phyloP scores from a whole-genome alignment of 1,140 invertebrate species.

The Drosophila elegans region DNA sequence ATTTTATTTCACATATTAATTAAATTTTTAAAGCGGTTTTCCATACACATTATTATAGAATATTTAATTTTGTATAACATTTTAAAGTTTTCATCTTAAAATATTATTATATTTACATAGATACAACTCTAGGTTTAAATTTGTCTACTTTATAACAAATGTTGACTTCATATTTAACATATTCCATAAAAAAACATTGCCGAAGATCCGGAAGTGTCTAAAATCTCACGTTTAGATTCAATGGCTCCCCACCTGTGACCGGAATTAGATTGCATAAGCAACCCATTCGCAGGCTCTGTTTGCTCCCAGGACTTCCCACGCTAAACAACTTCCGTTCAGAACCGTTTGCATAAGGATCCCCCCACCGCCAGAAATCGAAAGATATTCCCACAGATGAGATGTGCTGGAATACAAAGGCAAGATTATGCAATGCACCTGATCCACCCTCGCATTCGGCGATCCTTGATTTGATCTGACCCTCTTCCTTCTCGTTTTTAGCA shows the following conservation, averaged over 20 bases:
- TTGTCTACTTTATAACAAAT: too few relatives aligned
- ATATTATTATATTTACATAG: too few relatives aligned
- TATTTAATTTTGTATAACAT: too few relatives aligned
- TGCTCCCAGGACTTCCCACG: constrained; percentile 46
- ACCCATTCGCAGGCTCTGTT: constrained; percentile 15
- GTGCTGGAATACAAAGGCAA: constrained; percentile 30
- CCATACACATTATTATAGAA: too few relatives aligned
- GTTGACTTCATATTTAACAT: too few relatives aligned
- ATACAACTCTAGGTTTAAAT: too few relatives aligned
- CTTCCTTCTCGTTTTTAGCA: constrained; percentile 27
- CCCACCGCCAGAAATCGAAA: constrained; percentile 1
- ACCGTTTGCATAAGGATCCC: constrained; percentile 16
- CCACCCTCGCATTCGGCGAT: constrained; percentile 44
- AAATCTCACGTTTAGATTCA: neutral
- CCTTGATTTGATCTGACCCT: constrained; percentile 34
- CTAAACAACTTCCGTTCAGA: constrained; percentile 46
- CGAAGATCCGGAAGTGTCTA: neutral
- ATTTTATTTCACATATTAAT: too few relatives aligned
- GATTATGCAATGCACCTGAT: constrained; percentile 65
- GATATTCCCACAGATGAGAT: constrained; percentile 42
- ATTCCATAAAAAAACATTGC: too few relatives aligned
- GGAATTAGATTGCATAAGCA: constrained; percentile 7
- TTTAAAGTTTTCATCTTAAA: too few relatives aligned
- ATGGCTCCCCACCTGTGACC: neutral
- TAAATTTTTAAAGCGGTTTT: too few relatives aligned